Base-by-base conservation (phyloP, 2,797 vertebrate species). In the Hemitrygon akajei region DNA sequence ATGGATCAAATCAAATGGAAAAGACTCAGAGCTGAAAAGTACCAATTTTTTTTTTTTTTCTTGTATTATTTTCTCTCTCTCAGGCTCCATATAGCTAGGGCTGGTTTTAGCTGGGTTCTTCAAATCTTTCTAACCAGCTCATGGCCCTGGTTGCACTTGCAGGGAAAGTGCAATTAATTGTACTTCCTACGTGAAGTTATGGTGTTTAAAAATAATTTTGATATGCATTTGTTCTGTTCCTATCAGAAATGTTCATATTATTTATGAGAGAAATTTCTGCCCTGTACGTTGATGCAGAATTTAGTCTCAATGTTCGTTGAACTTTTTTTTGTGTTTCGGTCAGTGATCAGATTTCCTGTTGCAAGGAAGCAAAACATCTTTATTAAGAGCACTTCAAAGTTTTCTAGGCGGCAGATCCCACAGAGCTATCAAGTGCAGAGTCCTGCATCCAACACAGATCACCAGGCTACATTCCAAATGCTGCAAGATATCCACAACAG, bases 171-270 rank as follows among this genome's bases (percentile, higher is more conserved):
- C 97, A 95, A 96, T 96, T 96, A 96, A 96, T 96, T 96, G 96
- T 94, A 96, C 97, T 96, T 97, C 96, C 96, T 97, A 96, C 97
- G 97, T 94, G 96, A 97, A 97, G 97, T 97, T 97, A 95, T 97
- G 93, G 73, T 94, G 94, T 87, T 94, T 73, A 94, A 95, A 95
- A 95, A 94, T 95, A 94, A 95, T 95, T 94, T 96, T 96, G 96
- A 96, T 97, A 95, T 96, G 96, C 96, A 96, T 96, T 95, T 93
- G 96, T 96, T 97, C 96, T 97, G 96, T 96, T 97, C 95, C 96
- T 96, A 96, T 96, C 95, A 93, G 95, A 96, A 95, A 96, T 97
- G 97, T 97, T 97, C 95, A 96, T 97, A 96, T 97, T 97, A 97
- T 98, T 98, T 98, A 97, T 98, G 97, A 96, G 96, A 95, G 94